Evolutionary conservation across 2,797 vertebrate species (phyloP), one percentile per base, ranked within the genome.

Genomic region (Alosa sapidissima): DNA sequence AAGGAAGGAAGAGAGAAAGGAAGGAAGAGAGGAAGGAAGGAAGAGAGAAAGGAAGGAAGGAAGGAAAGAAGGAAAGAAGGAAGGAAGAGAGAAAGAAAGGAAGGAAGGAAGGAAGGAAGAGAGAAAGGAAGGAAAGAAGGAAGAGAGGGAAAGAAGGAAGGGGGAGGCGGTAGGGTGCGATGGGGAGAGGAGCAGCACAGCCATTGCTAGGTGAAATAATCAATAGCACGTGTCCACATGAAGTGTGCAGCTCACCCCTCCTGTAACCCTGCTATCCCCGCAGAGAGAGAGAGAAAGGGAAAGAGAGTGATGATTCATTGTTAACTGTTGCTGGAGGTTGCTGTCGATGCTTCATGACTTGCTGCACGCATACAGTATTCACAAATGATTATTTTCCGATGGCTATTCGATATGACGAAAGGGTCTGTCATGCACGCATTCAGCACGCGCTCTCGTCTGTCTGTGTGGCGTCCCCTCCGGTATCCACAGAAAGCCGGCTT

Each of bases 341-440:
- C 68, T 45, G 68, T 75, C 36, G 36, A 75, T 41, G 68, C 68
- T 36, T 13, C 33, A 5, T 10, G 33, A 14, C 13, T 24, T 60
- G 54, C 16, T 36, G 62, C 24, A 36, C 28, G 36, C 5, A 11
- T 41, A 75, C 14, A 19, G 5, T 75, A 19, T 45, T 75, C 5
- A 75, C 68, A 75, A 75, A 75, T 75, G 36, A 75, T 75, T 75
- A 75, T 75, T 75, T 75, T 75, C 33, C 33, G 13, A 75, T 75
- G 36, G 36, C 45, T 75, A 75, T 75, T 75, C 68, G 36, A 75
- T 75, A 45, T 45, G 36, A 75, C 36, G 36, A 75, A 75, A 75
- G 33, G 68, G 68, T 75, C 68, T 75, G 68, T 45, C 36, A 36
- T 75, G 68, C 33, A 45, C 1, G 16, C 36, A 7, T 19, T 75